A percentile compares a stretch with the other conserved stretches of the same genome.
phyloP scores from a whole-genome alignment of 2,797 vertebrate genomes.

The Rhinophrynus dorsalis region DNA sequence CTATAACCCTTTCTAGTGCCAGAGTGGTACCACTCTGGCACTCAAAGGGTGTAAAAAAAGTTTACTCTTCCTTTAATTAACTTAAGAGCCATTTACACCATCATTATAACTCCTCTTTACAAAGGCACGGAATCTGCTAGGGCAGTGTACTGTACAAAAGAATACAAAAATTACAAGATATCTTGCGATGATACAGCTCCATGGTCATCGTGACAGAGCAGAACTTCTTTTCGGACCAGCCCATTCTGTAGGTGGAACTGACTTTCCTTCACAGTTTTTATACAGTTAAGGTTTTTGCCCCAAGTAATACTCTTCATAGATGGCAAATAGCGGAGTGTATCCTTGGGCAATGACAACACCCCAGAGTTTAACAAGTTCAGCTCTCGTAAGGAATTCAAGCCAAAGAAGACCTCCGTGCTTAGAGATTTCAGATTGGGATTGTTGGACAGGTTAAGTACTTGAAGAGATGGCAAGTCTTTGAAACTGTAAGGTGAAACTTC shows the following conservation, averaged over 20 bases:
- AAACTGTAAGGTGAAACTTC: conserved; percentile 77
- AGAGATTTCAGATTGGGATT: conserved; percentile 76
- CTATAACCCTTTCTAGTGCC: too few species aligned
- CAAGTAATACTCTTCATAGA: conserved; percentile 84
- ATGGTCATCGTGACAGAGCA: conserved; percentile 73
- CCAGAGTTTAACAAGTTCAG: conserved; percentile 85
- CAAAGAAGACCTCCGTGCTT: conserved; percentile 74
- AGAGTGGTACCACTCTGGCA: too few species aligned
- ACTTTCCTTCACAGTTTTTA: conserved; percentile 84
- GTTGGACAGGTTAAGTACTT: conserved; percentile 87
- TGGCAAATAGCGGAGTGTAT: conserved; percentile 79
- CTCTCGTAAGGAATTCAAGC: conserved; percentile 84
- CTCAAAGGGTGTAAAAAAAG: too few species aligned
- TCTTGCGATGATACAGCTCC: conserved; percentile 55
- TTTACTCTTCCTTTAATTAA: too few species aligned
- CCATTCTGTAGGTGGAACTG: conserved; percentile 86
- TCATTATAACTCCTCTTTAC: too few species aligned
- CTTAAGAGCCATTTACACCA: too few species aligned
- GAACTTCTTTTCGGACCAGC: conserved; percentile 73
- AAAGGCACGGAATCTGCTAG: too few species aligned
- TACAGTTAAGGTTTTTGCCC: conserved; percentile 75
- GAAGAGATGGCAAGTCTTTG: conserved; percentile 77
- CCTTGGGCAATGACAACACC: conserved; percentile 72
- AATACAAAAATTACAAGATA: conserved; percentile 52
- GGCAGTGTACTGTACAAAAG: not conserved